A percentile compares a stretch with the other conserved stretches of the same genome.
Conservation (phyloP, 1,140 invertebrate species). For the Matsumurasca onukii region DNA sequence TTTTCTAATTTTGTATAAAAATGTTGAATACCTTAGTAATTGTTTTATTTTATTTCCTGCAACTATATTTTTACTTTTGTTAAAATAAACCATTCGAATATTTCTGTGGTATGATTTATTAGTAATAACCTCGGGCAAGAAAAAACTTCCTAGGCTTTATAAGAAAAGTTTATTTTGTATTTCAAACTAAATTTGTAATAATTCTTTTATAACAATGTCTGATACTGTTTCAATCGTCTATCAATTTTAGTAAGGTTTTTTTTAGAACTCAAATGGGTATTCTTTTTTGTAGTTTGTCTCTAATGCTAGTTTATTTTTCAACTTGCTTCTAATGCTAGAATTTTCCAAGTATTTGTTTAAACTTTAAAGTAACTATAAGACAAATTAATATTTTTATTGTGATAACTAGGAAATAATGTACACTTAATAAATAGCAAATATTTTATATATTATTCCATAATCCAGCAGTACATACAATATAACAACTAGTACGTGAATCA, state of each 20-base stretch:
- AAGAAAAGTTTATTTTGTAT: too few species aligned
- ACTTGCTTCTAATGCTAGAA: background rate
- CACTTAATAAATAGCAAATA: conserved; percentile 17
- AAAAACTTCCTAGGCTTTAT: too few species aligned
- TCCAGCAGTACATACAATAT: conserved; percentile 26
- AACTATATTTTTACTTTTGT: too few species aligned
- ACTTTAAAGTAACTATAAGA: background rate
- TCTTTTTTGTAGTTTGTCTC: background rate
- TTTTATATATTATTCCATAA: conserved; percentile 25
- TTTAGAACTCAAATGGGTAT: background rate
- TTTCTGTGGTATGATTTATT: too few species aligned
- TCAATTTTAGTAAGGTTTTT: background rate
- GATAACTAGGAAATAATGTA: background rate
- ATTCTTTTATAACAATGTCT: too few species aligned
- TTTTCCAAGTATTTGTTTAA: background rate
- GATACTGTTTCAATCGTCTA: too few species aligned
- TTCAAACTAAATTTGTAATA: too few species aligned
- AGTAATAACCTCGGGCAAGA: too few species aligned
- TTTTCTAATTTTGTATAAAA: too few species aligned
- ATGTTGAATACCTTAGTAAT: too few species aligned
- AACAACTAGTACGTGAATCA: conserved; percentile 21
- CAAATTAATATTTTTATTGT: background rate
- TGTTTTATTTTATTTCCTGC: too few species aligned
- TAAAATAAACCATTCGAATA: too few species aligned
- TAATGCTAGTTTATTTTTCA: background rate